A percentile compares a stretch with the other conserved stretches of the same genome.
These are phyloP conservation scores for Drosophila nigritarsus DNA, from an alignment of 2,888 invertebrate species.

Conservation along the genomic window DNA sequence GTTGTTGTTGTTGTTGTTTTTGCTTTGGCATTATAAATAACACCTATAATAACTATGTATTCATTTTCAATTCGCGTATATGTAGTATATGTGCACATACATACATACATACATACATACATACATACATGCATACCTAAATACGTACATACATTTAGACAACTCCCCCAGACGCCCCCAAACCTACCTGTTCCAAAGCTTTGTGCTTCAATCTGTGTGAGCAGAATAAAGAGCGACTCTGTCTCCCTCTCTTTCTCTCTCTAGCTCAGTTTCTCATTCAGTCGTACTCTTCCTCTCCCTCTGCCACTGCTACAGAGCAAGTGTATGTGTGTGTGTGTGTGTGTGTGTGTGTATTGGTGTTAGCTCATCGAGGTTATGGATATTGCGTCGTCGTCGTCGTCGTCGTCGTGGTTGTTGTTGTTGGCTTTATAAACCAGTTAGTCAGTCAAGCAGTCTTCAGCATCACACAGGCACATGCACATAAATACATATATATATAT, in stretches of 20 bases:
- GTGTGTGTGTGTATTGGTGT: conserved; percentile 61
- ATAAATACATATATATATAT: conserved; percentile 5
- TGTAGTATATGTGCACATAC: conserved; percentile 1
- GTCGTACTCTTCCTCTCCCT: conserved; percentile 7
- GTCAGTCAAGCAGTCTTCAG: conserved; percentile 75
- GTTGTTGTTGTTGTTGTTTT: conserved; percentile 19
- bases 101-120: conserved; percentile 1
- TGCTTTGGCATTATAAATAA: conserved; percentile 65
- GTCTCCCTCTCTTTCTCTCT: conserved; percentile 17
- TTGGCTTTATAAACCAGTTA: conserved; percentile 69
- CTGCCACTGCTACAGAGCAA: conserved; percentile 4
- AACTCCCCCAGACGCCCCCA: conserved; percentile 3
- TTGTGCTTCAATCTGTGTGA: conserved; percentile 40
- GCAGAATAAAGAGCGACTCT: conserved; percentile 64
- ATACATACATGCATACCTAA: conserved; percentile 1
- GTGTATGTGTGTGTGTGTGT: conserved; percentile 17
- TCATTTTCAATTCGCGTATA: conserved; percentile 73
- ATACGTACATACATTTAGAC: neutral
- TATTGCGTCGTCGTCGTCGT: conserved; percentile 76
- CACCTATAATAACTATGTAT: conserved; percentile 79
- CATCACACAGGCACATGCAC: conserved; percentile 55
- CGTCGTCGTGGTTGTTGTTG: conserved; percentile 45
- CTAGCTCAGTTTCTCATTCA: conserved; percentile 8
- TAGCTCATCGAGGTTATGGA: conserved; percentile 79
- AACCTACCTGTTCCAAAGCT: conserved; percentile 30